phyloP scores from a whole-genome alignment of 92 coral and sea anemone genomes.

The Phymanthus crucifer region DNA sequence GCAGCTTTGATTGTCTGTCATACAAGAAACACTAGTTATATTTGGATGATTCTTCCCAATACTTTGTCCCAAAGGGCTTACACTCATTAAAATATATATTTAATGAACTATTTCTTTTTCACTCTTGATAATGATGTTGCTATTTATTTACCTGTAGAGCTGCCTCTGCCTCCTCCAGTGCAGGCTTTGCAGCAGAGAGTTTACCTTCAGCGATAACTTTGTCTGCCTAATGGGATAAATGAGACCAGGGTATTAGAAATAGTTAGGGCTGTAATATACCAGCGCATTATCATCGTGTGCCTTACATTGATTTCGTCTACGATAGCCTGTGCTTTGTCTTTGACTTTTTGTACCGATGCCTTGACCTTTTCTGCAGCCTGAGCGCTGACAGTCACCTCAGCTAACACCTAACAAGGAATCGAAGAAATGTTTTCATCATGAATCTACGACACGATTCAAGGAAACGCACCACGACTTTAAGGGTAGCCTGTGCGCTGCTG shows the following conservation, averaged over 20 bases:
- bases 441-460: background rate
- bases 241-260: background rate
- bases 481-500: too few relatives aligned
- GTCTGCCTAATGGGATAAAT: slow-evolving; percentile 58
- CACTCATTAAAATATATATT: background rate
- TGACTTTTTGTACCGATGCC: slow-evolving; percentile 85
- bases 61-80: too few relatives aligned
- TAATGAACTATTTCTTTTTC: background rate
- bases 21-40: background rate
- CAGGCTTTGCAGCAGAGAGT: slow-evolving; percentile 83
- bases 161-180: slow-evolving; percentile 82
- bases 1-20: background rate
- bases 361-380: slow-evolving; percentile 93
- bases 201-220: slow-evolving; percentile 82
- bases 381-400: slow-evolving; percentile 91
- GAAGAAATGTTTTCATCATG: background rate
- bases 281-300: background rate
- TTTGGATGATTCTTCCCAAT: too few relatives aligned
- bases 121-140: too few relatives aligned
- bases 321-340: slow-evolving; percentile 89
- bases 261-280: background rate
- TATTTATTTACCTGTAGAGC: slow-evolving; percentile 66
- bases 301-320: slow-evolving; percentile 87
- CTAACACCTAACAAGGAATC: slow-evolving; percentile 55
- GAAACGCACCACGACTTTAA: background rate